A percentile compares a stretch with the other conserved stretches of the same genome.
These are phyloP conservation scores for Istiophorus platypterus DNA, from an alignment of 2,113 vertebrate genomes.

Conservation along the genomic window DNA sequence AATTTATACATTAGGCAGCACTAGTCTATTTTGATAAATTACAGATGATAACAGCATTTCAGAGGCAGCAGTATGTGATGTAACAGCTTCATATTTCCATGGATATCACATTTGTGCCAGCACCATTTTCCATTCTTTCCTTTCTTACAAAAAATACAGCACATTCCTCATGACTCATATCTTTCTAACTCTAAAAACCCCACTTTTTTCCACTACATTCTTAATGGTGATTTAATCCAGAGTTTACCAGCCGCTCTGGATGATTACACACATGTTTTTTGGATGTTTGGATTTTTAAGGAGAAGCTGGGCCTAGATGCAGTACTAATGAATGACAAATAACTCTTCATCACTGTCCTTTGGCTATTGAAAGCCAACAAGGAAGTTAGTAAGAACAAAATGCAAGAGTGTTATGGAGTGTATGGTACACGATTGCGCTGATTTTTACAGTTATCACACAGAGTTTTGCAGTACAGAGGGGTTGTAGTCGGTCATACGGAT, in stretches of 20 bases:
- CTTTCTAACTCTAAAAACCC: not conserved
- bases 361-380: not conserved
- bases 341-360: not conserved
- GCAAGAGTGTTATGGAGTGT: not conserved
- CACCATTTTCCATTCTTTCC: not conserved
- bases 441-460: not conserved
- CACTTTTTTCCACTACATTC: not conserved
- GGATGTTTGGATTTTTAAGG: slow-evolving; percentile 14
- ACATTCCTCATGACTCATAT: slow-evolving; percentile 2
- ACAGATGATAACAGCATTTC: not conserved
- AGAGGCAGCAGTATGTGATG: not conserved
- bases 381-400: slow-evolving; percentile 2
- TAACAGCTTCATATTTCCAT: slow-evolving; percentile 7
- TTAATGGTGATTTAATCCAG: not conserved
- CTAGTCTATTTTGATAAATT: not conserved
- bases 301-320: slow-evolving; percentile 14
- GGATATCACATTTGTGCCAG: not conserved
- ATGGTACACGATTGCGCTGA: not conserved
- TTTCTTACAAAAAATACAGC: not conserved
- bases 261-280: not conserved
- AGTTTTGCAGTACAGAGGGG: slow-evolving; percentile 12
- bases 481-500: not conserved
- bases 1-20: slow-evolving; percentile 1
- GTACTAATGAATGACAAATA: not conserved
- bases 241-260: not conserved